Conservation (phyloP, 2,888 invertebrate genomes). For the Conus canariensis region DNA sequence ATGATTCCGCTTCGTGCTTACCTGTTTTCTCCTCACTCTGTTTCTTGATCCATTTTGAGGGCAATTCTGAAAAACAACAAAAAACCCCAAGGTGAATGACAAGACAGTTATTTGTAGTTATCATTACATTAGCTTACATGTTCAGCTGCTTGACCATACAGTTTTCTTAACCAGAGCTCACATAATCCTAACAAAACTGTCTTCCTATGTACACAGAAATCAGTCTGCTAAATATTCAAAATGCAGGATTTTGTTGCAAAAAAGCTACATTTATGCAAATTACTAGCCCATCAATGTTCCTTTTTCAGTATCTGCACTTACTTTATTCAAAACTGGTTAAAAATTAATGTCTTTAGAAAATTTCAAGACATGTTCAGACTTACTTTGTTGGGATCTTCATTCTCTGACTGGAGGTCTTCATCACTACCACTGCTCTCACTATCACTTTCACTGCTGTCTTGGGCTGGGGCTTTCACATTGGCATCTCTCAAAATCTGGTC, state of each 20-base stretch:
- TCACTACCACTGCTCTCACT: constrained; percentile 47
- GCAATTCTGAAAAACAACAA: not conserved
- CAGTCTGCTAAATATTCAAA: too few species aligned
- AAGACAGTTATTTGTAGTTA: not conserved
- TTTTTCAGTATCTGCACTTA: too few species aligned
- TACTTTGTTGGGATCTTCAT: constrained; percentile 32
- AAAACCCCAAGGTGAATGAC: not conserved
- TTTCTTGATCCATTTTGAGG: constrained; percentile 22
- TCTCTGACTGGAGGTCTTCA: constrained; percentile 23
- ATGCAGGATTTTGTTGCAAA: too few species aligned
- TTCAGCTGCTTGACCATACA: too few species aligned
- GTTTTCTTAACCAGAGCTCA: too few species aligned
- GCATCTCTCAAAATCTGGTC: constrained; percentile 68
- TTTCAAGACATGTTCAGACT: not conserved
- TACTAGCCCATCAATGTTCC: too few species aligned
- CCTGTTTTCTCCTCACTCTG: constrained; percentile 31
- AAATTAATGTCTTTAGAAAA: too few species aligned
- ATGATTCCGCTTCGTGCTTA: not conserved
- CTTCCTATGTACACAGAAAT: too few species aligned
- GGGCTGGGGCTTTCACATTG: constrained; percentile 64
- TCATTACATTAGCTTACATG: too few species aligned
- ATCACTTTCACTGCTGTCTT: constrained; percentile 57
- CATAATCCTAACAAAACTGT: too few species aligned
- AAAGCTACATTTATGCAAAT: too few species aligned
- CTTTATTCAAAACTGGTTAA: too few species aligned